phyloP scores from a whole-genome alignment of 2,888 invertebrate genomes.

The Lissonota sp. region DNA sequence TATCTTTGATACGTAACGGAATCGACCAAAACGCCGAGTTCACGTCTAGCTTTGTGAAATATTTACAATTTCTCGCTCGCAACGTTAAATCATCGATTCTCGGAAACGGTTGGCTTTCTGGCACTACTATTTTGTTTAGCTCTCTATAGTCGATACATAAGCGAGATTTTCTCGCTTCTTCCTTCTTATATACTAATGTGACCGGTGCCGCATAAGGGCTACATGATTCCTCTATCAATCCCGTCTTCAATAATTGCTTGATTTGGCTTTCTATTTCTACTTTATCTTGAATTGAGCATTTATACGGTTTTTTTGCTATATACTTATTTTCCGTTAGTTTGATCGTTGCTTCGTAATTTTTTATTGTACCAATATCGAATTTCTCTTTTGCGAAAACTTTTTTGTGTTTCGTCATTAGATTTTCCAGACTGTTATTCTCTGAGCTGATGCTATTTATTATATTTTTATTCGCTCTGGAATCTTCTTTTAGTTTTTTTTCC shows the following conservation, averaged over 20 bases:
- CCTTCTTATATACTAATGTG: constrained; percentile 51
- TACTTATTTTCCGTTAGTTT: constrained; percentile 39
- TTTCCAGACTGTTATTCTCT: constrained; percentile 17
- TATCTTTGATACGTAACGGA: constrained; percentile 61
- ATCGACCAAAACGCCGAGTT: constrained; percentile 61
- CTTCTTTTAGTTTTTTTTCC: neutral
- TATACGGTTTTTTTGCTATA: constrained; percentile 50
- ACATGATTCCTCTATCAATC: constrained; percentile 66
- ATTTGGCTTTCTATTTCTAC: constrained; percentile 63
- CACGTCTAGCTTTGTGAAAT: constrained; percentile 56
- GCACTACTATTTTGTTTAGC: constrained; percentile 60
- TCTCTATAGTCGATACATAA: constrained; percentile 75
- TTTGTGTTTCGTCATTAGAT: constrained; percentile 21
- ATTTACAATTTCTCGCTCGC: constrained; percentile 55
- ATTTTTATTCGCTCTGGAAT: neutral
- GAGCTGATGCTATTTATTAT: neutral
- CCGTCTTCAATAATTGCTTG: constrained; percentile 61
- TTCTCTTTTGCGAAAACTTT: constrained; percentile 44
- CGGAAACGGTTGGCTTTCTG: constrained; percentile 62
- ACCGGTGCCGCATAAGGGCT: constrained; percentile 69
- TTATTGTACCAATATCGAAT: constrained; percentile 60
- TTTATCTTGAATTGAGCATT: constrained; percentile 63
- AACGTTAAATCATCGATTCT: constrained; percentile 56
- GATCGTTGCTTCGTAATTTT: constrained; percentile 50
- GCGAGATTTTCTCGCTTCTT: constrained; percentile 70